A percentile compares a stretch with the other conserved stretches of the same genome.
Evolutionary conservation across 2,797 vertebrate species (phyloP).

Genomic region (Phaenicophaeus curvirostris): DNA sequence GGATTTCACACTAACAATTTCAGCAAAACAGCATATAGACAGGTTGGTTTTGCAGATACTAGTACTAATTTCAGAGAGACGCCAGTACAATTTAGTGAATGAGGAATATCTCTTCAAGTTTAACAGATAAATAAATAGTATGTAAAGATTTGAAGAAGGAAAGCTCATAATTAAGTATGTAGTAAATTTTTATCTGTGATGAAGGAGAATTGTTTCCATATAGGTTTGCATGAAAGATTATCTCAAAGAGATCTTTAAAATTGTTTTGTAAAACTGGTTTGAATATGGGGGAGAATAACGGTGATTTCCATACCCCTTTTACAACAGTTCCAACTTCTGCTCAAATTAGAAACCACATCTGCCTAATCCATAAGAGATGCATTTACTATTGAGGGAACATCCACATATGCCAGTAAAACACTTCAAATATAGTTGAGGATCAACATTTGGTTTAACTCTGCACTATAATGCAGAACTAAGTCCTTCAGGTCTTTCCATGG

Average conservation of each 20-base stretch:
- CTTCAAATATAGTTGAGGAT: not conserved
- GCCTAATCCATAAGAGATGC: not conserved
- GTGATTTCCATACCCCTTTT: not conserved
- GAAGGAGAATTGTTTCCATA: not conserved
- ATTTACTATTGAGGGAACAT: not conserved
- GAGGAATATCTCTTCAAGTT: not conserved
- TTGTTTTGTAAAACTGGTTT: not conserved
- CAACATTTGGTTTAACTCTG: not conserved
- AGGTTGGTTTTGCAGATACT: not conserved
- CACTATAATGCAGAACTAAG: not conserved
- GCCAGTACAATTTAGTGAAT: not conserved
- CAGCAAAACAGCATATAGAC: not conserved
- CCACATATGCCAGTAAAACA: not conserved
- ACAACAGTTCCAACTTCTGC: not conserved
- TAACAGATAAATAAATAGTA: not conserved
- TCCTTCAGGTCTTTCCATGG: not conserved
- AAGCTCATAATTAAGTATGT: not conserved
- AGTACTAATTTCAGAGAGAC: constrained; percentile 1
- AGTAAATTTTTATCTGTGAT: not conserved
- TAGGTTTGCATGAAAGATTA: not conserved
- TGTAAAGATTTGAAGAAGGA: not conserved
- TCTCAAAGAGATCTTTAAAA: not conserved
- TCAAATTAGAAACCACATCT: not conserved
- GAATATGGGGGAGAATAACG: not conserved
- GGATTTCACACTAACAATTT: not conserved